Conservation (phyloP, 1,140 invertebrate species). For the Octopus bimaculoides region DNA sequence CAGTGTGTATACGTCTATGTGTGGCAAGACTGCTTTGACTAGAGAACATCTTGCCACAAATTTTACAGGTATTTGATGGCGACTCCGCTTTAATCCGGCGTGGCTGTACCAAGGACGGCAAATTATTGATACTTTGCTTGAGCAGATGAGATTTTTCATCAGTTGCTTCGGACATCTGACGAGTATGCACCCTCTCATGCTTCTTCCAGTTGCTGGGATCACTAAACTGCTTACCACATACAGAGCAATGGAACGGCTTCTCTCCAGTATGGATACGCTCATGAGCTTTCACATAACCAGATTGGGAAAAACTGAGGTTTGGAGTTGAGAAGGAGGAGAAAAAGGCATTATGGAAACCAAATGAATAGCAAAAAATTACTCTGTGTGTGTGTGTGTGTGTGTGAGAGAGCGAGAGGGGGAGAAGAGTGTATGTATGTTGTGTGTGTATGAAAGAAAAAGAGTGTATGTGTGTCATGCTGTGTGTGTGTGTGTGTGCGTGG, state of each 20-base stretch:
- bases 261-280: conserved; percentile 72
- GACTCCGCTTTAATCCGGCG: conserved; percentile 21
- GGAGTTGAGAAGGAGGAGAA: too few relatives aligned
- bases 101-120: conserved; percentile 8
- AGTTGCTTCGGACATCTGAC: conserved; percentile 35
- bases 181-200: conserved; percentile 57
- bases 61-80: conserved; percentile 31
- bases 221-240: conserved; percentile 57
- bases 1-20: conserved; percentile 45
- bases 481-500: too few relatives aligned
- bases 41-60: conserved; percentile 44
- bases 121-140: conserved; percentile 9
- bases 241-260: conserved; percentile 53
- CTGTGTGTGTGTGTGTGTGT: too few relatives aligned
- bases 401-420: too few relatives aligned
- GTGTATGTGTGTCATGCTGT: too few relatives aligned
- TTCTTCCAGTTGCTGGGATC: conserved; percentile 56
- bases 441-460: too few relatives aligned
- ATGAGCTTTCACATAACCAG: conserved; percentile 46
- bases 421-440: too few relatives aligned
- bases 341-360: too few relatives aligned
- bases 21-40: conserved; percentile 40
- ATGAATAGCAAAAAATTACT: too few relatives aligned
- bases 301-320: conserved; percentile 37
- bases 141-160: conserved; percentile 17